Evolutionary conservation across 2,113 vertebrate species (phyloP).

Genomic region (Aix galericulata): DNA sequence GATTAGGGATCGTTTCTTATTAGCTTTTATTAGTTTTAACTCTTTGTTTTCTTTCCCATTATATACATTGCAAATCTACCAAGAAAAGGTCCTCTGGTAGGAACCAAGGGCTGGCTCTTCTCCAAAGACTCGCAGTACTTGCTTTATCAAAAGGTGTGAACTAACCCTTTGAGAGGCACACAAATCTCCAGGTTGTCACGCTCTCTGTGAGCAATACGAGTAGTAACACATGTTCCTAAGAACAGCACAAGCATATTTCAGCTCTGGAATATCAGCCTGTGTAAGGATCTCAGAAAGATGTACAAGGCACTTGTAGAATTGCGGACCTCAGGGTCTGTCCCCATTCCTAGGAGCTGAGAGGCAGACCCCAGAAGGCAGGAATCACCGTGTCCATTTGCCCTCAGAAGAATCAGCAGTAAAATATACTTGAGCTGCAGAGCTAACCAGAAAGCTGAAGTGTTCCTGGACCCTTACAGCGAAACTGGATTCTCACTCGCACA

Average conservation of each 20-base stretch:
- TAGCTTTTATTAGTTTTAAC: not conserved
- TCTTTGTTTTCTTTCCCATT: not conserved
- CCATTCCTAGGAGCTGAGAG: not conserved
- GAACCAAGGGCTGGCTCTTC: not conserved
- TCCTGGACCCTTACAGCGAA: not conserved
- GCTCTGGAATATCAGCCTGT: not conserved
- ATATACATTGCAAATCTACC: not conserved
- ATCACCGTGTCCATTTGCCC: not conserved
- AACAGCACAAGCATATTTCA: not conserved
- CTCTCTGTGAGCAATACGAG: not conserved
- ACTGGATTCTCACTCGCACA: rapidly evolving
- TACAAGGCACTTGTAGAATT: not conserved
- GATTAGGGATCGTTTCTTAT: conserved; percentile 56
- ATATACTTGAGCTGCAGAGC: not conserved
- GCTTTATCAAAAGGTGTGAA: not conserved
- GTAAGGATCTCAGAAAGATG: not conserved
- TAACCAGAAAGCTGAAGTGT: not conserved
- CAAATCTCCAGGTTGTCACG: not conserved
- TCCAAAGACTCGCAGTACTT: not conserved
- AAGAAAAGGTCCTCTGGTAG: not conserved
- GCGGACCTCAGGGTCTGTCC: not conserved
- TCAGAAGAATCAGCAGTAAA: not conserved
- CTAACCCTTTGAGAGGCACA: not conserved
- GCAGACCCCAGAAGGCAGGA: not conserved
- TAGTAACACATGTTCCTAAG: not conserved